Evolutionary conservation across 2,797 vertebrate genomes (phyloP).

Genomic region (Melanotaenia pygmaea): DNA sequence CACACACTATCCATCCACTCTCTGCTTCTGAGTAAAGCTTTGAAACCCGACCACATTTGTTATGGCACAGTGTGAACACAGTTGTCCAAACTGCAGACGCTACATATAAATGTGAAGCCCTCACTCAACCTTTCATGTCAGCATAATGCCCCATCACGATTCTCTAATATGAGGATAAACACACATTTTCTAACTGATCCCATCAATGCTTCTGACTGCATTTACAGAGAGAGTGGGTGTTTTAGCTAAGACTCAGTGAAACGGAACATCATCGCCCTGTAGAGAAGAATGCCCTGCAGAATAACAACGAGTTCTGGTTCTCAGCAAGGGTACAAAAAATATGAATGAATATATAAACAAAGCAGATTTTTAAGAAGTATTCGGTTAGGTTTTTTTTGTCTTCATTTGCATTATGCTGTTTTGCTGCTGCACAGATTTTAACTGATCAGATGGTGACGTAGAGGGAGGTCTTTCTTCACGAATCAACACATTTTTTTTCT

Average conservation of each 20-base stretch:
- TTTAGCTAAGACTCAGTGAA: constrained; percentile 59
- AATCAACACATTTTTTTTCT: constrained; percentile 5
- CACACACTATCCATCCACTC: constrained; percentile 29
- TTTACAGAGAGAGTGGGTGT: constrained; percentile 55
- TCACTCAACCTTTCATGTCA: constrained; percentile 62
- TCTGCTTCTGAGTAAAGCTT: constrained; percentile 29
- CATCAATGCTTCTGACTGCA: constrained; percentile 36
- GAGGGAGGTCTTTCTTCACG: neutral
- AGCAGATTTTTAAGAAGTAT: neutral
- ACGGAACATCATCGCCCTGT: constrained; percentile 46
- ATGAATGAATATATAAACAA: constrained; percentile 1
- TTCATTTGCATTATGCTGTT: neutral
- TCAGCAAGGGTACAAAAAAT: neutral
- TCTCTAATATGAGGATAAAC: constrained; percentile 26
- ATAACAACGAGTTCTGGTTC: neutral
- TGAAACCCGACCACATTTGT: constrained; percentile 36
- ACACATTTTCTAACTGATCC: constrained; percentile 49
- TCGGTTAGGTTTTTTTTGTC: neutral
- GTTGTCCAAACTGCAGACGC: constrained; percentile 26
- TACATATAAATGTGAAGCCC: constrained; percentile 52
- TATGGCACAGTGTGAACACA: constrained; percentile 33
- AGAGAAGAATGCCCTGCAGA: constrained; percentile 41
- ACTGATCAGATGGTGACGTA: neutral
- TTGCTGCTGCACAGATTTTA: neutral
- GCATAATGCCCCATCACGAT: constrained; percentile 29